Conservation (phyloP, 2,888 invertebrate species). For the Cremastobaeus sp. region DNA sequence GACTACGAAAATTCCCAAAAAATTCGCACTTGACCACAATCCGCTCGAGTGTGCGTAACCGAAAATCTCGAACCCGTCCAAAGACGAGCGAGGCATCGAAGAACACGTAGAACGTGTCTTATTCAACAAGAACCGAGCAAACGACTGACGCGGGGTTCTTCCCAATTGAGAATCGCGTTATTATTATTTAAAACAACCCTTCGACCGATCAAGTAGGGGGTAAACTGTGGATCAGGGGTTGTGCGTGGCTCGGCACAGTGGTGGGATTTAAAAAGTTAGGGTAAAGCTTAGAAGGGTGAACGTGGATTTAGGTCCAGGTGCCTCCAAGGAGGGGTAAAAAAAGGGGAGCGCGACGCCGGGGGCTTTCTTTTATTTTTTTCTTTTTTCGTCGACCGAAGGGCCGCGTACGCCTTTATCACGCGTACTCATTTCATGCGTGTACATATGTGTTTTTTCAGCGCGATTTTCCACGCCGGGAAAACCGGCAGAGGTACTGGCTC, state of each 20-base stretch:
- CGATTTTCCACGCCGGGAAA: constrained; percentile 44
- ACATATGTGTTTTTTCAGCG: constrained; percentile 41
- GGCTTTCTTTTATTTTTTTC: constrained; percentile 60
- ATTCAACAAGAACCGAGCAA: constrained; percentile 53
- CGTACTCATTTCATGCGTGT: constrained; percentile 8
- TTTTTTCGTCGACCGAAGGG: constrained; percentile 47
- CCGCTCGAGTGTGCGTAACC: not conserved
- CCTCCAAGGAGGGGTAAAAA: constrained; percentile 62
- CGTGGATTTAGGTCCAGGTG: constrained; percentile 64
- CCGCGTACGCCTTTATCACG: constrained; percentile 55
- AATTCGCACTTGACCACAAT: constrained; percentile 28
- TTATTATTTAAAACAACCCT: constrained; percentile 78
- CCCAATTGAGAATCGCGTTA: constrained; percentile 65
- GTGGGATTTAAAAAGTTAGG: constrained; percentile 65
- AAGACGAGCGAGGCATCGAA: constrained; percentile 8
- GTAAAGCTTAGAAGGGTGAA: constrained; percentile 65
- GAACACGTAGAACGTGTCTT: constrained; percentile 56
- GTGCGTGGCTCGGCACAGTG: constrained; percentile 54
- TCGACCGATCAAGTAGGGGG: constrained; percentile 68
- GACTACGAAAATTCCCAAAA: too few species aligned
- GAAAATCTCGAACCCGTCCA: not conserved
- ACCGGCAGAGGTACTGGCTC: not conserved
- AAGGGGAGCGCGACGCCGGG: constrained; percentile 63
- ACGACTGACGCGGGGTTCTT: constrained; percentile 62
- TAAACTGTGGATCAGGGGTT: constrained; percentile 62